Base-by-base conservation (phyloP, 2,888 invertebrate species). In the Caenorhabditis doughertyi region DNA sequence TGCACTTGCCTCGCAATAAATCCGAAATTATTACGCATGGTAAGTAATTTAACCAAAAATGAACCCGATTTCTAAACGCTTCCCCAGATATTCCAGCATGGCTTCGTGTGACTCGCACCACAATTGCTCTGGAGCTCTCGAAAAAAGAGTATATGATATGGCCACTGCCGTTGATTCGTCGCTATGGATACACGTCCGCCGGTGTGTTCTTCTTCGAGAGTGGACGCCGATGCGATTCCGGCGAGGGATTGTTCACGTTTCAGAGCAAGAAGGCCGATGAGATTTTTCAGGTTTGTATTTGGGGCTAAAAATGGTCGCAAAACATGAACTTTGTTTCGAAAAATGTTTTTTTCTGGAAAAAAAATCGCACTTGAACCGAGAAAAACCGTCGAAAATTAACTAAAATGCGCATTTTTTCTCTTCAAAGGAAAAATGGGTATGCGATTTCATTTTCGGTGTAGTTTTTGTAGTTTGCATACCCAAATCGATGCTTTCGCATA, bases 221-320 rank as follows among this genome's bases (percentile, higher is more conserved):
- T 58, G 90, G 90, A 5, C 81, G 89, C 49, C 81, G 91, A 55
- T 91, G 90, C 65, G 86, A 89, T 8, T 89, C 88, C 27, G 91
- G 91, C 25, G 91, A 91, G 76, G 91, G 91, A 32, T 81, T 90
- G 21, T 90, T 89, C 80, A 89, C 90, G 29, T 91, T 91, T 72
- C 90, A 90, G 71, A 88, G 89, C 35, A 88, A 89, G 72, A 86
- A 88, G 47, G 89, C 91, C 21, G 91, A 90, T 62, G 81, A 86
- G 39, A 89, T 91, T 35, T 91, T 91, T 60, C 87, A 87, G 71
- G 90, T 90, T 1, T 25, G 67, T 64, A n/a, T 32, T 32, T 32
- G 32, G 9, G 9, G 11, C 39, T 3, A 21, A 47, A 32, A 21
- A 58, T 25, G 25, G n/a, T n/a, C n/a, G 0, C 21, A 0, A 56